These are phyloP conservation scores for Ptyas mucosa DNA, from an alignment of 2,113 vertebrate genomes.

Conservation along the genomic window DNA sequence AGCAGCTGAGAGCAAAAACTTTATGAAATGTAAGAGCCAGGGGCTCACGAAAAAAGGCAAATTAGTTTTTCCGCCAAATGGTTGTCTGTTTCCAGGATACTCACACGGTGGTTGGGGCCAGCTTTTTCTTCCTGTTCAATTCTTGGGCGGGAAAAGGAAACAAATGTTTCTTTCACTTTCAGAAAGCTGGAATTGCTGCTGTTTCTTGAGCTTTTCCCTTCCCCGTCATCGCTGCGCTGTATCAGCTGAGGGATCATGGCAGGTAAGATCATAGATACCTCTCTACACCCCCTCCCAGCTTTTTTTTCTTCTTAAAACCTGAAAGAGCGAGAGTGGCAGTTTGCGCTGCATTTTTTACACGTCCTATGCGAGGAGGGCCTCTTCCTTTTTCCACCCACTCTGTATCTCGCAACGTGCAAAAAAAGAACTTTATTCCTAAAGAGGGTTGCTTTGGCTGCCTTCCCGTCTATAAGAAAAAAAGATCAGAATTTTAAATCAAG, in stretches of 20 bases:
- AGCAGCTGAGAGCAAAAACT: neutral
- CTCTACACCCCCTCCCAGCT: neutral
- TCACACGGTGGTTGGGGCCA: neutral
- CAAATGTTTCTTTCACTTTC: conserved; percentile 1
- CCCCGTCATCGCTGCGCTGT: neutral
- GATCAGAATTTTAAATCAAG: neutral
- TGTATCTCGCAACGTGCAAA: neutral
- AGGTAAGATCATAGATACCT: neutral
- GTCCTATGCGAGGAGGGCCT: too few species aligned
- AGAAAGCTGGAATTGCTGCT: neutral
- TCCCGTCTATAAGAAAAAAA: neutral
- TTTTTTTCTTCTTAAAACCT: neutral
- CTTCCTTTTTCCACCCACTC: neutral
- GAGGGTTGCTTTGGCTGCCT: neutral
- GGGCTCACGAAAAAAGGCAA: too few species aligned
- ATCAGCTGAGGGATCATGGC: neutral
- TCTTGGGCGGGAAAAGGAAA: neutral
- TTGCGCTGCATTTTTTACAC: neutral
- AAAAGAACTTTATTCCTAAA: neutral
- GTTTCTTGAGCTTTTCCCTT: too few species aligned
- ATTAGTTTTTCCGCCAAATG: too few species aligned
- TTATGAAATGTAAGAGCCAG: neutral
- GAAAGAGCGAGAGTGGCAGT: neutral
- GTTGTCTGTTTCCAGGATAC: too few species aligned
- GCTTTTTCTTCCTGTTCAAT: too few species aligned